phyloP scores from a whole-genome alignment of 1,140 invertebrate species.

The Dinothrombium tinctorium region DNA sequence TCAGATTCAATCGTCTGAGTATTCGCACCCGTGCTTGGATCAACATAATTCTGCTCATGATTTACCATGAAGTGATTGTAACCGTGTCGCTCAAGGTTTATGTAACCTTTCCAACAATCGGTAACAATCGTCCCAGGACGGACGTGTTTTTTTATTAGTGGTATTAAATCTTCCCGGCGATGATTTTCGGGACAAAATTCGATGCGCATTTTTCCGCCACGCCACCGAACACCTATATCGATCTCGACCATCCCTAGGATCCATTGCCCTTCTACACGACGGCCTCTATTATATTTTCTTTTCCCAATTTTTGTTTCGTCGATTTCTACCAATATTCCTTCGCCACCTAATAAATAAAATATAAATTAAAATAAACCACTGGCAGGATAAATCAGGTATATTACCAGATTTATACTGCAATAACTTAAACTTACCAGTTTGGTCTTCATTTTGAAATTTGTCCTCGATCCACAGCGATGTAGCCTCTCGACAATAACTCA shows the following conservation, averaged over 20 bases:
- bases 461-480: no score
- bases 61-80: neutral
- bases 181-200: constrained; percentile 1
- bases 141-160: constrained; percentile 8
- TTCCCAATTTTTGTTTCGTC: constrained; percentile 12
- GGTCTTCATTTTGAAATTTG: no score
- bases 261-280: constrained; percentile 8
- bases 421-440: no score
- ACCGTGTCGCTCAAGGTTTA: neutral
- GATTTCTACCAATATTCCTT: constrained; percentile 6
- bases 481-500: no score
- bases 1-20: neutral
- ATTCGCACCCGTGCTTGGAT: neutral
- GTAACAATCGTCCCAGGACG: constrained; percentile 7
- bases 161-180: constrained; percentile 4
- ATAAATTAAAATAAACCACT: no score
- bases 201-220: neutral
- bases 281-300: constrained; percentile 11
- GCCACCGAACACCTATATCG: neutral
- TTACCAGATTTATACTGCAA: no score
- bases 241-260: constrained; percentile 10
- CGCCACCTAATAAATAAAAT: no score
- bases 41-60: neutral
- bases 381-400: no score
- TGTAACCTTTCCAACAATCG: constrained; percentile 10